These are phyloP conservation scores for Phenacoccus solenopsis DNA, from an alignment of 1,140 invertebrate genomes.

Conservation along the genomic window DNA sequence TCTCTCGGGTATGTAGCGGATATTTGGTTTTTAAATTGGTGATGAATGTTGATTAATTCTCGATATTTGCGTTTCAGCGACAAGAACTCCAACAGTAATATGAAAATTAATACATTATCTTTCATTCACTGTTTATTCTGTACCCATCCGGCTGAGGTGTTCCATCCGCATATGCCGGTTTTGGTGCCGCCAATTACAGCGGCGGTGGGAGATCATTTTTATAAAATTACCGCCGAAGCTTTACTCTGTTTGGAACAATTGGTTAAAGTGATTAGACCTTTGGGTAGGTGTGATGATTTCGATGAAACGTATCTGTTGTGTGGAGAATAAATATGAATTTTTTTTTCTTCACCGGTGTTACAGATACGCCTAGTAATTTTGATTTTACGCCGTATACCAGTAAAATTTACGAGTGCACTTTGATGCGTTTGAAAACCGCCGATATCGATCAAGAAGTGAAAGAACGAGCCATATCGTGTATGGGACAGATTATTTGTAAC, in stretches of 20 bases:
- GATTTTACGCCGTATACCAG: conserved; percentile 66
- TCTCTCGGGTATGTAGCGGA: conserved; percentile 55
- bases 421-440: conserved; percentile 76
- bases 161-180: conserved; percentile 63
- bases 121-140: conserved; percentile 80
- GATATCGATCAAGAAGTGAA: conserved; percentile 99
- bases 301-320: background rate
- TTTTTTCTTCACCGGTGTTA: conserved; percentile 22
- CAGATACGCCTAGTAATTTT: conserved; percentile 44
- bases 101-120: conserved; percentile 94
- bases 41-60: conserved; percentile 19
- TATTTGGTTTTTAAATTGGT: conserved; percentile 18
- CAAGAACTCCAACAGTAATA: conserved; percentile 89
- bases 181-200: conserved; percentile 78
- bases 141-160: conserved; percentile 66
- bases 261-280: conserved; percentile 83
- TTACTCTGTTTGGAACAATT: conserved; percentile 84
- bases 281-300: conserved; percentile 41
- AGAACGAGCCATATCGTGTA: conserved; percentile 91
- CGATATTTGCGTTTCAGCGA: conserved; percentile 45
- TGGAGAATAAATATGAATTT: background rate
- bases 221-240: conserved; percentile 95
- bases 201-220: conserved; percentile 88
- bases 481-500: conserved; percentile 88
- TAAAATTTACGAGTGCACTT: conserved; percentile 72